Base-by-base conservation (phyloP, 1,140 invertebrate genomes). In the Panagrolaimus sp. region DNA sequence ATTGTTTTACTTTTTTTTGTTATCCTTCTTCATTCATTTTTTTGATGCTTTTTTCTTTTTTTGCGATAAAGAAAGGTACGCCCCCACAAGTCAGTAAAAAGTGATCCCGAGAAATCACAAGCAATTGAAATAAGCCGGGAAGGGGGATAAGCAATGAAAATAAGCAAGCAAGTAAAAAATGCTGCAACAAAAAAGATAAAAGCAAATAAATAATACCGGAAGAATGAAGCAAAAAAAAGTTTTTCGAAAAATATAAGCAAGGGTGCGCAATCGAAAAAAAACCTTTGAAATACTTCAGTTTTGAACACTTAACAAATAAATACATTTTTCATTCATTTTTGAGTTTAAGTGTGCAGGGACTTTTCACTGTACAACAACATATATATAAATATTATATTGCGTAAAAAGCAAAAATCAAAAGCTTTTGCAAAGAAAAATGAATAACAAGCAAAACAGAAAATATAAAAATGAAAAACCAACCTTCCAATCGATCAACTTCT, bases 401-500 rank as follows among this genome's bases (percentile, higher is more conserved):
- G 44, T 12, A 69, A 44, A 24, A 44, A 15, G 17, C 26, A 58
- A 47, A 69, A 69, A 62, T 63, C 6, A 48, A 63, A 21, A 43
- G 28, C 65, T 47, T 52, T 21, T 15, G 28, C n/a, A n/a, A n/a
- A 71, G 45, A 28, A 52, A 21, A 63, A 45, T 67, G 43, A 68
- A 24, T 43, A 38, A 38, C 2, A 38, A 68, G 21, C 21, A 69
- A 43, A 68, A 28, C 15, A 15, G 3, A 45, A 71, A 64, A 63
- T 10, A 68, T 17, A 28, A 10, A 15, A 38, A 38, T 63, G 69
- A 62, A 38, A 38, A 38, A 87, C 88, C 84, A 90, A 98, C 95
- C 96, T 93, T 98, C 96, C 87, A 98, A 90, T 91, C 95, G 95
- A 90, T 98, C 96, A 86, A 98, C 96, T 88, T 98, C 96, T 89